phyloP scores from a whole-genome alignment of 2,797 vertebrate species.

The Ceryle rudis region DNA sequence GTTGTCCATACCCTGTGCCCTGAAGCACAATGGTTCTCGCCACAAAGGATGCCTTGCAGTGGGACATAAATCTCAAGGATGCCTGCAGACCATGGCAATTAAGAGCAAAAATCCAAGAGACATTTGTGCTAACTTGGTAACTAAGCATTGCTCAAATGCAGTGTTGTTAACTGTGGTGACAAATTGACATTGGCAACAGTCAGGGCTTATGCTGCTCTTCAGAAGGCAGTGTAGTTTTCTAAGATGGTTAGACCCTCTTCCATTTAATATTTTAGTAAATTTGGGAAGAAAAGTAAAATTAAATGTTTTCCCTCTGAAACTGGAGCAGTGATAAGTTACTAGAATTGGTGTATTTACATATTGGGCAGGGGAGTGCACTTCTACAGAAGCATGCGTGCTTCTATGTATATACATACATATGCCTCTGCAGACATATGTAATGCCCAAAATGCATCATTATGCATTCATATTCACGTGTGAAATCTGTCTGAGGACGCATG shows the following conservation, averaged over 20 bases:
- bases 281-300: neutral
- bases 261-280: neutral
- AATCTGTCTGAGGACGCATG: neutral
- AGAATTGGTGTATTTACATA: neutral
- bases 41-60: neutral
- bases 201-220: neutral
- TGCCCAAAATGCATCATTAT: neutral
- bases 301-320: neutral
- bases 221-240: neutral
- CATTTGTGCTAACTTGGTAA: neutral
- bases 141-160: neutral
- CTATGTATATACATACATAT: neutral
- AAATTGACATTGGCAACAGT: neutral
- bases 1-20: neutral
- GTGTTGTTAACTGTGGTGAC: neutral
- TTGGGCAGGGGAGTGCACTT: neutral
- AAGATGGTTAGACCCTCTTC: neutral
- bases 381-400: neutral
- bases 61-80: neutral
- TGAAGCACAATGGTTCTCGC: rapidly evolving
- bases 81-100: neutral
- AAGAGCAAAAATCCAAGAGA: neutral
- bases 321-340: neutral
- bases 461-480: neutral
- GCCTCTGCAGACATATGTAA: neutral